A percentile compares a stretch with the other conserved stretches of the same genome.
These are phyloP conservation scores for Holotrichia oblita DNA, from an alignment of 1,140 invertebrate genomes.

Conservation along the genomic window DNA sequence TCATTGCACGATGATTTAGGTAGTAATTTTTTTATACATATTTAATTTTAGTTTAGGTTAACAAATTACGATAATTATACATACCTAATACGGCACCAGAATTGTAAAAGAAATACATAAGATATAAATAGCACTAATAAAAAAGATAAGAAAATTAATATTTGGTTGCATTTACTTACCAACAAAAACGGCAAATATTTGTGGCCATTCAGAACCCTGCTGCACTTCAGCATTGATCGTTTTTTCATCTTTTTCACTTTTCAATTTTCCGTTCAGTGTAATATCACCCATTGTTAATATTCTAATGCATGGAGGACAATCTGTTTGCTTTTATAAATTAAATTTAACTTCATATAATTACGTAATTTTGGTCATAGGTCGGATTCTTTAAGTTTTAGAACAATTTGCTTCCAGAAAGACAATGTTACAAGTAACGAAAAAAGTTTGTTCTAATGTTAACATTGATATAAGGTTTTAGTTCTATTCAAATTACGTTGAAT, in stretches of 20 bases:
- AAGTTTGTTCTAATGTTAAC: no score
- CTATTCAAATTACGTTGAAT: no score
- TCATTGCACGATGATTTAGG: no score
- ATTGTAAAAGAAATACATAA: not conserved
- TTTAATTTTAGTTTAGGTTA: no score
- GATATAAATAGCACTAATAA: not conserved
- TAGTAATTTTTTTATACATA: no score
- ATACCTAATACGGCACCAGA: no score
- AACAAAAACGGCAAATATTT: not conserved
- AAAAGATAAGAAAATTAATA: not conserved
- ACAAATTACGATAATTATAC: no score
- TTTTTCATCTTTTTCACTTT: not conserved
- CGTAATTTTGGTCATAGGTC: not conserved
- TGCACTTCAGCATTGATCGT: not conserved
- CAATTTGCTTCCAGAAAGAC: not conserved
- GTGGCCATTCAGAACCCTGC: slow-evolving; percentile 1
- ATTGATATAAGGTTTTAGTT: no score
- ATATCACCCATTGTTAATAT: not conserved
- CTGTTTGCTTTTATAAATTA: not conserved
- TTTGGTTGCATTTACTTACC: not conserved
- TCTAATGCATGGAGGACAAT: not conserved
- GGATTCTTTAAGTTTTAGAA: not conserved
- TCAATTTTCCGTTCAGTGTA: not conserved
- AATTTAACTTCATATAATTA: not conserved
- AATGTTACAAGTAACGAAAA: no score